Conservation (phyloP, 2,797 vertebrate genomes). For the Rousettus madagascariensis region DNA sequence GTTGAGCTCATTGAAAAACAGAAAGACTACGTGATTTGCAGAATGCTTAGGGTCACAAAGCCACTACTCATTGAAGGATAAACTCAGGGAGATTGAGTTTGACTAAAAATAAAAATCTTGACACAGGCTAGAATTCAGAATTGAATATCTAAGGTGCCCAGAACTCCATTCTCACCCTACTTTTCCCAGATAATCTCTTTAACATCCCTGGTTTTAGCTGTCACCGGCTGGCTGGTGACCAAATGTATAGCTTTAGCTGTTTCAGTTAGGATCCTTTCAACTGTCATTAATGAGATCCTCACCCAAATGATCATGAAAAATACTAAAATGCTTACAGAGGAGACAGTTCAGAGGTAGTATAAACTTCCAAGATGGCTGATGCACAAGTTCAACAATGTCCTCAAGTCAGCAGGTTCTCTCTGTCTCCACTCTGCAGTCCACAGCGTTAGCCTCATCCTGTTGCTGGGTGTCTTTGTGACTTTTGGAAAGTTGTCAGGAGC, state of each 20-base stretch:
- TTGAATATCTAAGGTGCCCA: not conserved
- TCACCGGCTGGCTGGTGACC: not conserved
- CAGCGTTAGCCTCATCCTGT: not conserved
- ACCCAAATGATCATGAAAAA: not conserved
- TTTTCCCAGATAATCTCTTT: not conserved
- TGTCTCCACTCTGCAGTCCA: not conserved
- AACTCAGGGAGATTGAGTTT: not conserved
- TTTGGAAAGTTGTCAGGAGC: not conserved
- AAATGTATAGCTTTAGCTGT: not conserved
- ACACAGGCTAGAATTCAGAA: not conserved
- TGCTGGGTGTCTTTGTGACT: not conserved
- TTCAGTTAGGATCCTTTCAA: constrained; percentile 15
- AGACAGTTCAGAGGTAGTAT: not conserved
- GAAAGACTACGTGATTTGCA: not conserved
- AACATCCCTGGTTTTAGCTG: not conserved
- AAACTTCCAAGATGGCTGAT: not conserved
- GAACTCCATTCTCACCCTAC: not conserved
- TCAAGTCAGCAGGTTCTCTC: not conserved
- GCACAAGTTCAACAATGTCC: not conserved
- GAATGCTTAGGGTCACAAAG: not conserved
- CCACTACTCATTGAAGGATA: not conserved
- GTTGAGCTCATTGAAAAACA: not conserved
- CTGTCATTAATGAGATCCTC: not conserved
- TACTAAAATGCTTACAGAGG: not conserved
- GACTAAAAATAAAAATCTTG: not conserved